Evolutionary conservation across 2,888 invertebrate species (phyloP), one percentile per base, ranked within the genome.

Genomic region (Cryptosula pallasiana): DNA sequence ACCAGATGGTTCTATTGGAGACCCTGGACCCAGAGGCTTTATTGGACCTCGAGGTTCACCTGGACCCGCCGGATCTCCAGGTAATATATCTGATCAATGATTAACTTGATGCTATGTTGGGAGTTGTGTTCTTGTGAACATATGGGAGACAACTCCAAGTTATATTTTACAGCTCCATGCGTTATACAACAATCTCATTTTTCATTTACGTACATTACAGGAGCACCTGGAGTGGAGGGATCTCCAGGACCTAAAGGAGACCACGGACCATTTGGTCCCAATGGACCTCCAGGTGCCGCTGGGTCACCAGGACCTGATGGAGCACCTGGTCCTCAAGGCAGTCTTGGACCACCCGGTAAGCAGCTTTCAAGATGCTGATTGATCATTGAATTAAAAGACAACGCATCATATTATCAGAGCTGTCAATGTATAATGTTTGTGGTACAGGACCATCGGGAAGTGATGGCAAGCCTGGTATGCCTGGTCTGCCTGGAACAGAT

Each of bases 171-270:
- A n/a, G n/a, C n/a, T n/a, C n/a, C n/a, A n/a, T n/a, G n/a, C n/a
- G n/a, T n/a, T n/a, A n/a, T n/a, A n/a, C n/a, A n/a, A n/a, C n/a
- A n/a, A n/a, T n/a, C n/a, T n/a, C n/a, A n/a, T n/a, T n/a, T n/a
- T n/a, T n/a, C n/a, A n/a, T n/a, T n/a, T n/a, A n/a, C n/a, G n/a
- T 45, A 20, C 5, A 45, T 45, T 45, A 86, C 87, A 16, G 92
- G 92, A 0, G 88, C 89, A 20, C 91, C 91, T 0, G 92, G 92
- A 29, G 92, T 92, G 83, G 93, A 93, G 79, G 93, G 93, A 0
- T 90, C 91, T 75, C 92, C 90, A 90, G 93, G 93, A 0, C 87
- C 90, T 0, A 87, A 92, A 76, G 94, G 94, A 0, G 83, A 88
- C n/a, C 84, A 89, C 77, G 91, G 93, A 55, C 87, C 91, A 84